Evolutionary conservation across 2,888 invertebrate genomes (phyloP), one percentile per base, ranked within the genome.

Genomic region (Timandra comae): DNA sequence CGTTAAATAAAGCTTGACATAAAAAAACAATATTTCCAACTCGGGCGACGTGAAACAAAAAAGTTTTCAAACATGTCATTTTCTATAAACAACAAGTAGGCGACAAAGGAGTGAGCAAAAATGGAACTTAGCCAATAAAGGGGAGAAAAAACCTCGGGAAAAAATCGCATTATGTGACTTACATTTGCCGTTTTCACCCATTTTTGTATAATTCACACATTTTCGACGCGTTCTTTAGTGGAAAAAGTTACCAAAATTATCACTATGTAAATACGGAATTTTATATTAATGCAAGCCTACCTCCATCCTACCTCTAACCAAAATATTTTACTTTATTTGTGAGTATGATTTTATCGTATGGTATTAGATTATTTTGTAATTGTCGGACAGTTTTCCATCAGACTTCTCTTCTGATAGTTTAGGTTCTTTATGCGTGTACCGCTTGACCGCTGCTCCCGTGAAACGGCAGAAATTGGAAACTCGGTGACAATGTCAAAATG

Each of bases 161-260:
- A 58, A 62, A 64, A 61, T 66, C 59, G 47, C 57, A 59, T 66
- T 61, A 56, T 49, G 62, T 63, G 60, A 65, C 62, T 69, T 61
- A 62, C 58, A 62, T 61, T 49, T 46, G 61, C 56, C 63, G 60
- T 69, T 63, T 61, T 63, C 65, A 55, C 67, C 58, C 62, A 56
- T 52, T 56, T 49, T 47, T 58, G 66, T 62, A 72, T 74, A 72
- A 71, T 74, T 72, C 63, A 64, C 58, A 50, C 60, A 65, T 71
- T 70, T 54, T 52, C 53, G 44, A 50, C 50, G 56, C 59, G 39
- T 43, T 39, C 38, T 42, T 44, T 43, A 43, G 41, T 42, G 30
- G 34, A 54, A 56, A 56, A 55, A 53, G 49, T 56, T 52, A 43
- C 29, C 23, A 25, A 35, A 41, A 43, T 38, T 39, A 38, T 37